phyloP scores from a whole-genome alignment of 1,140 invertebrate genomes.

The Brachionus asplanchnoidis region DNA sequence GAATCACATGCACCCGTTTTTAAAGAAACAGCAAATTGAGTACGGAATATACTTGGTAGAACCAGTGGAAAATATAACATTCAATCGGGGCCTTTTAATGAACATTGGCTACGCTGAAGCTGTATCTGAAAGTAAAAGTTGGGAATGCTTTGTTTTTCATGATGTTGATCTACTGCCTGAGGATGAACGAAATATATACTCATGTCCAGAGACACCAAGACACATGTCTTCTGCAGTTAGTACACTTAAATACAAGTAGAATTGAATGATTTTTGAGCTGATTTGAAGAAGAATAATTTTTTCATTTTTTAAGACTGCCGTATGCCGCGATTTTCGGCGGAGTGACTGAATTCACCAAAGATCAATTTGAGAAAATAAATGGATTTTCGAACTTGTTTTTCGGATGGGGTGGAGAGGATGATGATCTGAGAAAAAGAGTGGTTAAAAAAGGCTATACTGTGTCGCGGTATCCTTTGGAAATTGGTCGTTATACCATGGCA shows the following conservation, averaged over 20 bases:
- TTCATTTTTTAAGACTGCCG: constrained; percentile 25
- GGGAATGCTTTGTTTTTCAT: constrained; percentile 53
- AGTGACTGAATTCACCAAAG: constrained; percentile 43
- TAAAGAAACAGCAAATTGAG: constrained; percentile 49
- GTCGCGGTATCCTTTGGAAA: constrained; percentile 74
- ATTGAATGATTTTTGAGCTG: neutral
- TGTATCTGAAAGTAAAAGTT: constrained; percentile 36
- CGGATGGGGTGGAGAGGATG: constrained; percentile 44
- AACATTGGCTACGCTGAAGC: constrained; percentile 89
- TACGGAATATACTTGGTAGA: constrained; percentile 54
- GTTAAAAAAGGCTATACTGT: constrained; percentile 73
- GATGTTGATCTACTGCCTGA: constrained; percentile 47
- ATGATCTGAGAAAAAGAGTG: constrained; percentile 55
- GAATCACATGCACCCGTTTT: constrained; percentile 51
- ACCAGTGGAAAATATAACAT: constrained; percentile 64
- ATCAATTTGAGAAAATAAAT: constrained; percentile 42
- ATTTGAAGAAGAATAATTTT: neutral
- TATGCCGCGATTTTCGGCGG: constrained; percentile 44
- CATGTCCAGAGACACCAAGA: constrained; percentile 48
- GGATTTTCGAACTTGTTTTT: constrained; percentile 44
- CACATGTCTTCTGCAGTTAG: constrained; percentile 33
- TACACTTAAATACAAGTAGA: constrained; percentile 36
- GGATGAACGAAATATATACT: constrained; percentile 45
- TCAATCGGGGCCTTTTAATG: constrained; percentile 69
- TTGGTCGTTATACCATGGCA: constrained; percentile 84